phyloP scores from a whole-genome alignment of 1,140 invertebrate genomes.

The Oncopeltus fasciatus region DNA sequence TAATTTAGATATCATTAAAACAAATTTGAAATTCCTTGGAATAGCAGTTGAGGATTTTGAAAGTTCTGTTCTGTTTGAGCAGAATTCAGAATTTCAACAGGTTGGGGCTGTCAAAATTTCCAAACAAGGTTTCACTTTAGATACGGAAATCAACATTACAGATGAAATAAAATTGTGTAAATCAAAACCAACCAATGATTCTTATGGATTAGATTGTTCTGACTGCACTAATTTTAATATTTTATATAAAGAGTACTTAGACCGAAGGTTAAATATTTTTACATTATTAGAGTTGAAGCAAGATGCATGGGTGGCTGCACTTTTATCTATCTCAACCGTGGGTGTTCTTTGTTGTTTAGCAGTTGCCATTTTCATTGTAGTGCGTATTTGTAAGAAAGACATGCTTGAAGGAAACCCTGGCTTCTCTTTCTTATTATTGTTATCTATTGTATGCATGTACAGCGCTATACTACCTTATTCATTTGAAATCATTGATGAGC shows the following conservation, averaged over 20 bases:
- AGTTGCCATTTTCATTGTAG: conserved; percentile 35
- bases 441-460: conserved; percentile 36
- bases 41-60: conserved; percentile 14
- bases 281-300: conserved; percentile 26
- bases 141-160: conserved; percentile 11
- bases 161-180: conserved; percentile 12
- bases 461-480: conserved; percentile 36
- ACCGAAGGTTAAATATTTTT: background rate
- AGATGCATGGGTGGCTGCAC: conserved; percentile 34
- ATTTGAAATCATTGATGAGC: conserved; percentile 15
- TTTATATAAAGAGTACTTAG: conserved; percentile 16
- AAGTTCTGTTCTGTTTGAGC: conserved; percentile 8
- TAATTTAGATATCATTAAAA: background rate
- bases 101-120: conserved; percentile 13
- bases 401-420: conserved; percentile 38
- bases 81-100: background rate
- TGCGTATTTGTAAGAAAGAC: conserved; percentile 35
- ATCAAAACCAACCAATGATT: conserved; percentile 2
- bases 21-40: conserved; percentile 7
- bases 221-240: conserved; percentile 18
- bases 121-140: conserved; percentile 7
- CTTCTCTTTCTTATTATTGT: conserved; percentile 36
- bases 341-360: conserved; percentile 33
- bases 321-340: conserved; percentile 32
- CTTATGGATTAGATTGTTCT: conserved; percentile 16